Base-by-base conservation (phyloP, 2,113 vertebrate genomes). In the Datnioides undecimradiatus region DNA sequence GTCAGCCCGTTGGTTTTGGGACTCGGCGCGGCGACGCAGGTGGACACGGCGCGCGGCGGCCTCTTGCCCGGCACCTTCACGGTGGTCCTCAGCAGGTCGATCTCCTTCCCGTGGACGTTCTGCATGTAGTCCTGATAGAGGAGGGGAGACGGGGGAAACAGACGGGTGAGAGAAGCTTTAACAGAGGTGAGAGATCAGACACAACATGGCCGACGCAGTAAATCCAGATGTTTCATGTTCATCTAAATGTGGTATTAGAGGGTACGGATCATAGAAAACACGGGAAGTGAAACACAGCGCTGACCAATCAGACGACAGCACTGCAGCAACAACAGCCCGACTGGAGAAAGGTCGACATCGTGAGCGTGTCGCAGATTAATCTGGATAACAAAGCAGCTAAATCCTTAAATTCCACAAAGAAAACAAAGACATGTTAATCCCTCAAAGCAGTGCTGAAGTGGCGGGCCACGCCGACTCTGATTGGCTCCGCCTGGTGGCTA, bases 21-120 rank as follows among this genome's bases (percentile, higher is more conserved):
- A 54, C 96, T 96, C 62, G 97, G 95, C 60, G 95, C 60, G 95
- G 96, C 96, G 0, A 95, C 96, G n/a, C 97, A 97, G 76, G 97
- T 96, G 0, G 98, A 97, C 0, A 97, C 96, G 60, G 98, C 98
- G 14, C n/a, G n/a, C n/a, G n/a, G n/a, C 13, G 98, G 98, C 90
- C 98, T 94, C 91, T 99, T 99, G 10, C 98, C 98, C 0, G 98
- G 98, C 31, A 99, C 97, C 85, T 99, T 99, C 73, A 99, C 98
- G 3, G 98, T 99, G 86, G 98, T 99, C 79, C 98, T 92, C 83
- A 99, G 96, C 51, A 99, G 94, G 84, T 99, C 97, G 0, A 99
- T 97, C 92, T 99, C 98, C 52, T 99, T 99, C 2, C 98, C 98
- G 0, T 99, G 97, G 41, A 99, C 95, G 0, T 99, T 99, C 94